Conservation (phyloP, 2,797 vertebrate species). For the Enteromius unitaeniatus region DNA sequence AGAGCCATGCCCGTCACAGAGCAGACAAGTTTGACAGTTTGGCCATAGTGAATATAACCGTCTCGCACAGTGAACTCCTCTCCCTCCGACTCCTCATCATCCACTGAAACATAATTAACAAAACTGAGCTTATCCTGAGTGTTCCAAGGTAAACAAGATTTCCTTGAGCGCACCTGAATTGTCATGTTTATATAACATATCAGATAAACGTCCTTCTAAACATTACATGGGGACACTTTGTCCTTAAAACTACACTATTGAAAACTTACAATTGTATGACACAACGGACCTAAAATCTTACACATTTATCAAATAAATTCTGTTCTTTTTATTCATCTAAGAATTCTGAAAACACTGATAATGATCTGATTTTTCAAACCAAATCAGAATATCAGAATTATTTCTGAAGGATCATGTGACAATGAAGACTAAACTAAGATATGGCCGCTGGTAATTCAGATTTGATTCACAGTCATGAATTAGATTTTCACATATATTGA, state of each 20-base stretch:
- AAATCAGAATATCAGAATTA: neutral
- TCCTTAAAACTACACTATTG: neutral
- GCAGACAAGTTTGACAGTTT: constrained; percentile 97
- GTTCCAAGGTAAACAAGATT: neutral
- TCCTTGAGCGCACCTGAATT: neutral
- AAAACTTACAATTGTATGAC: neutral
- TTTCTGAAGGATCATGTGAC: neutral
- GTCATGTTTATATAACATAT: neutral
- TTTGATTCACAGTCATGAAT: neutral
- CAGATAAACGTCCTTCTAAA: neutral
- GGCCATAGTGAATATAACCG: constrained; percentile 98
- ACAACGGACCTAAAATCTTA: neutral
- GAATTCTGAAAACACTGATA: neutral
- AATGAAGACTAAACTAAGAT: neutral
- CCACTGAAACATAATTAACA: constrained; percentile 79
- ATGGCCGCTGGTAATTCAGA: neutral
- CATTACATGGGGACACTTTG: neutral
- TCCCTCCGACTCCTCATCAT: constrained; percentile 98
- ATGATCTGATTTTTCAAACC: neutral
- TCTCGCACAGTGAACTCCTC: constrained; percentile 99
- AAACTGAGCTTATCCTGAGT: neutral
- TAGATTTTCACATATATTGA: neutral
- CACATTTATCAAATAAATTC: neutral
- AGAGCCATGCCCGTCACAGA: constrained; percentile 99
- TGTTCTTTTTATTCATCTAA: neutral